phyloP scores from a whole-genome alignment of 1,140 invertebrate genomes.

The Pseudobourletiella spinata region DNA sequence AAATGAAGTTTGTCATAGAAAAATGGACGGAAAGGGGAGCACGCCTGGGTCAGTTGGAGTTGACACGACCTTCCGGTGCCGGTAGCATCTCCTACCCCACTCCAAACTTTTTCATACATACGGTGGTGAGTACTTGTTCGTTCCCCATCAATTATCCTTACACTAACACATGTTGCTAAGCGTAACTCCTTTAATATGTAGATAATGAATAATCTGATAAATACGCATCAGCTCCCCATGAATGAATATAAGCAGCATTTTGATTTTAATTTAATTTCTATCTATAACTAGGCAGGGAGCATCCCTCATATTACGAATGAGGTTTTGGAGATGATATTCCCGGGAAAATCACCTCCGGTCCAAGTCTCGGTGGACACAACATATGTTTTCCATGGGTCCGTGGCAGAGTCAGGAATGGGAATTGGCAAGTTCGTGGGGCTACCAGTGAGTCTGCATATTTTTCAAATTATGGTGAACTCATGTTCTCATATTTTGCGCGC shows the following conservation, averaged over 20 bases:
- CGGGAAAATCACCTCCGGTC: constrained; percentile 43
- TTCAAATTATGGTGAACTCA: no score
- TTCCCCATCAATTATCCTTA: no score
- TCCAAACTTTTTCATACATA: not conserved
- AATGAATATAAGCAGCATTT: not conserved
- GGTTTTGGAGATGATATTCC: constrained; percentile 50
- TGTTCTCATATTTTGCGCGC: no score
- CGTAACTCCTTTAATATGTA: no score
- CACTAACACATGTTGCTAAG: no score
- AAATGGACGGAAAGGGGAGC: not conserved
- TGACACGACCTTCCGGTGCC: not conserved
- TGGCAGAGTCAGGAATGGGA: constrained; percentile 45
- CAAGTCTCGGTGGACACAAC: constrained; percentile 51
- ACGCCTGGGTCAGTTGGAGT: not conserved
- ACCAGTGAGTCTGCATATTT: constrained; percentile 12
- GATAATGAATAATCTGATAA: no score
- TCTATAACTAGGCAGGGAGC: constrained; percentile 47
- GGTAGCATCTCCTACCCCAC: not conserved
- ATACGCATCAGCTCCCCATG: no score
- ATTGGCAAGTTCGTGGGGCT: constrained; percentile 52
- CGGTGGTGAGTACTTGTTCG: no score
- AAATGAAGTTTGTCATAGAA: constrained; percentile 8
- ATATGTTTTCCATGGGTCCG: constrained; percentile 46
- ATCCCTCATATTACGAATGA: constrained; percentile 56
- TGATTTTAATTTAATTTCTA: not conserved